Evolutionary conservation across 2,888 invertebrate species (phyloP).

Genomic region (Drosophila kuntzei): DNA sequence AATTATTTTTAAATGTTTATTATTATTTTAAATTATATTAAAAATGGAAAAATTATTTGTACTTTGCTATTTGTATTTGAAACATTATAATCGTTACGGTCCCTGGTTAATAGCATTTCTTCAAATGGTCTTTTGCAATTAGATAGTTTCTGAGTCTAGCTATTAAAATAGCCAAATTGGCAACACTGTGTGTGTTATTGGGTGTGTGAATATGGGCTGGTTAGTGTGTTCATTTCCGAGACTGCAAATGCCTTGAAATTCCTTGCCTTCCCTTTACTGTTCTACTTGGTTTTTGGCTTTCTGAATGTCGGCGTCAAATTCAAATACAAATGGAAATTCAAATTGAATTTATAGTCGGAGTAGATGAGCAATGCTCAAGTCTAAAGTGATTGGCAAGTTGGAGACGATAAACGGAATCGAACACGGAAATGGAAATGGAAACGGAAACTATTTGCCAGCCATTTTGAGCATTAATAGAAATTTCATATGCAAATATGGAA

Average conservation of each 20-base stretch:
- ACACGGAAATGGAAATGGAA: conserved; percentile 33
- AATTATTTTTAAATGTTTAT: too few relatives aligned
- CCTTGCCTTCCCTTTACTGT: conserved; percentile 39
- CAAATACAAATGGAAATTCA: conserved; percentile 58
- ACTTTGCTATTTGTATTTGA: too few relatives aligned
- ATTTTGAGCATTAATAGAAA: conserved; percentile 76
- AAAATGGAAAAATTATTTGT: too few relatives aligned
- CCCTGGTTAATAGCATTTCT: too few relatives aligned
- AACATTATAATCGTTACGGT: too few relatives aligned
- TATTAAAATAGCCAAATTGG: background rate
- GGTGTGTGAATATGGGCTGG: too few relatives aligned
- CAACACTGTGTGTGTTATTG: background rate
- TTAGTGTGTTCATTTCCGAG: conserved; percentile 75
- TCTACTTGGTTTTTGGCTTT: conserved; percentile 34
- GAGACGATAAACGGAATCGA: conserved; percentile 4
- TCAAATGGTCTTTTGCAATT: too few relatives aligned
- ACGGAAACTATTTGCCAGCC: conserved; percentile 80
- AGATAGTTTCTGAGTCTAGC: too few relatives aligned
- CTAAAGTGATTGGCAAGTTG: conserved; percentile 60
- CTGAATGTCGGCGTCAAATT: conserved; percentile 50
- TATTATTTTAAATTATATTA: too few relatives aligned
- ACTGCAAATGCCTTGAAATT: conserved; percentile 53
- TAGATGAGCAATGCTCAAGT: conserved; percentile 50
- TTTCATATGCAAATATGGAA: conserved; percentile 70
- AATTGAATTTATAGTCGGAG: conserved; percentile 46